Conservation (phyloP, 2,888 invertebrate genomes). For the Syrista parreyssii region DNA sequence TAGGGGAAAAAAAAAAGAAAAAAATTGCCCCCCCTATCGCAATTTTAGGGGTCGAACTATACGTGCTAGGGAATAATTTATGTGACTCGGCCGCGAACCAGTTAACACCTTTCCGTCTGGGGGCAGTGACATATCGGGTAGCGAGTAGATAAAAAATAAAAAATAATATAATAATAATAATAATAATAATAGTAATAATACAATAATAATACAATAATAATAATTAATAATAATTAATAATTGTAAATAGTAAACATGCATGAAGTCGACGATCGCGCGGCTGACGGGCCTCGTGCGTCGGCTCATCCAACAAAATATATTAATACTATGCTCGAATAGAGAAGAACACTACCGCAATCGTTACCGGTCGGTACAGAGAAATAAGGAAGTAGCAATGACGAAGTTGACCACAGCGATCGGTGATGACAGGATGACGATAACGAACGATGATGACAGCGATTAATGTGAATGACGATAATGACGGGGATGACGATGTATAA, state of each 20-base stretch:
- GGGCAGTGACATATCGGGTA: conserved; percentile 33
- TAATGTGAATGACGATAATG: too few relatives aligned
- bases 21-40: background rate
- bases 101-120: conserved; percentile 8
- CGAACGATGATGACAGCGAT: too few relatives aligned
- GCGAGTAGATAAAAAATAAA: conserved; percentile 41
- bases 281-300: conserved; percentile 9
- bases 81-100: background rate
- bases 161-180: conserved; percentile 28
- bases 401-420: conserved; percentile 11
- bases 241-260: conserved; percentile 61
- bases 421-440: too few relatives aligned
- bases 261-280: conserved; percentile 35
- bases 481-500: too few relatives aligned
- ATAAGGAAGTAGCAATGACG: conserved; percentile 15
- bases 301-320: conserved; percentile 57
- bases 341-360: conserved; percentile 28
- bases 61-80: too few relatives aligned
- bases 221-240: conserved; percentile 50
- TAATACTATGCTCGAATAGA: conserved; percentile 55
- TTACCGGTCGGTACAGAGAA: conserved; percentile 9
- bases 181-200: conserved; percentile 30
- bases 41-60: background rate
- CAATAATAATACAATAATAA: conserved; percentile 34
- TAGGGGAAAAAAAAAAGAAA: background rate